A percentile compares a stretch with the other conserved stretches of the same genome.
Evolutionary conservation across 64 coral and sea anemone genomes (phyloP).

Genomic region (Dendrophyllia cribrosa): DNA sequence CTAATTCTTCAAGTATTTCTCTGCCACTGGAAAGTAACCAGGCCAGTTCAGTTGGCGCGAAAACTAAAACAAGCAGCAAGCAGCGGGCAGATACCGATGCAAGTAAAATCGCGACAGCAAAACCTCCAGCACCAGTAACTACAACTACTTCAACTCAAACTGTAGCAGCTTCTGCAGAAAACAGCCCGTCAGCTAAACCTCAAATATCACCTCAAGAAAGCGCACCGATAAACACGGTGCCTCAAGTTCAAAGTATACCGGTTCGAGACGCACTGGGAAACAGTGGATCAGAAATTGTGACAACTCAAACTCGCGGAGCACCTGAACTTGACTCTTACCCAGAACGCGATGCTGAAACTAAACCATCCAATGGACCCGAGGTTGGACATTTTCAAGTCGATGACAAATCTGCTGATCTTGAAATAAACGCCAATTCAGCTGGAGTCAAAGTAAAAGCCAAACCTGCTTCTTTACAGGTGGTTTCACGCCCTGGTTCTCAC

Average conservation of each 20-base stretch:
- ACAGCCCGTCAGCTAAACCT: not conserved
- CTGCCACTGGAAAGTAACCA: not conserved
- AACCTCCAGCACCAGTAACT: conserved; percentile 54
- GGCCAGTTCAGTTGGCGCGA: not conserved
- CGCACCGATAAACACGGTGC: not conserved
- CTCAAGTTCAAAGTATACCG: conserved; percentile 4
- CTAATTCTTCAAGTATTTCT: not conserved
- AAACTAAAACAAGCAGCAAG: not conserved
- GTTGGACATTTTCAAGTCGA: conserved; percentile 96
- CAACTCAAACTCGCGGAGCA: conserved; percentile 56
- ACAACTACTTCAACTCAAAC: conserved; percentile 15
- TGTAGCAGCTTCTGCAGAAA: not conserved
- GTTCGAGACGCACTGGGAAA: conserved; percentile 75
- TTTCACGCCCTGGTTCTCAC: conserved; percentile 86
- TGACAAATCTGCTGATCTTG: conserved; percentile 97
- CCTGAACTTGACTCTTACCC: conserved; percentile 40
- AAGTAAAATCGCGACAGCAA: not conserved
- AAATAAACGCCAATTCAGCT: conserved; percentile 96
- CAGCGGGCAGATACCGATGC: not conserved
- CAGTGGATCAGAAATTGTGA: conserved; percentile 89
- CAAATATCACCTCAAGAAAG: not conserved
- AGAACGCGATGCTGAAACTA: not conserved
- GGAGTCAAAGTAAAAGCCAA: conserved; percentile 99
- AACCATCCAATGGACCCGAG: conserved; percentile 36
- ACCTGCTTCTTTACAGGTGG: conserved; percentile 97